Evolutionary conservation across 2,888 invertebrate species (phyloP), one percentile per base, ranked within the genome.

Genomic region (Andrena bucephala): DNA sequence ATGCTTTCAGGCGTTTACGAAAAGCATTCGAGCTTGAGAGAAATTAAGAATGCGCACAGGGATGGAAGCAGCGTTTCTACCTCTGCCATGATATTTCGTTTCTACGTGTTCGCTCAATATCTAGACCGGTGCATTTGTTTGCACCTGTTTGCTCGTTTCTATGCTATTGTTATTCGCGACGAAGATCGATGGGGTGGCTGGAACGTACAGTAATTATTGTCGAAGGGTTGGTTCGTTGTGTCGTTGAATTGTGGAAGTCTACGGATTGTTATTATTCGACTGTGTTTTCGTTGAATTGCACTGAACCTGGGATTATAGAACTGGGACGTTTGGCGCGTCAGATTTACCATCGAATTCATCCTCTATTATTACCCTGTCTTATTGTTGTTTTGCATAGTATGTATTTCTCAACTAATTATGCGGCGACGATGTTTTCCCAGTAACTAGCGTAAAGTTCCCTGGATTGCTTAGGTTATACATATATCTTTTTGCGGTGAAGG

Each of bases 161-260:
- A 31, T 31, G 48, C 68, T 16, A 60, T 60, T 75, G 60, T 75
- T 60, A n/a, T 36, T 36, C 31, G 33, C 48, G 50, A 75, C 60
- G 74, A 75, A 75, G 74, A 75, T 75, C 74, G 74, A 75, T 68
- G 68, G 36, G 24, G n/a, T 5, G 36, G 50, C 50, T 68, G 60
- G 48, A 50, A 5, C 33, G 59, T 50, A 48, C 33, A 75, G 42
- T 42, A 42, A 42, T 42, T 42, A 68, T 68, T 60, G 50, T n/a
- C 0, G 13, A 16, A 20, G 10, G 48, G n/a, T 48, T 27, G 48
- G 16, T 13, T 60, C 50, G 31, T 57, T 36, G 7, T 33, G 60
- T 66, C 50, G 50, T 36, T 59, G 74, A 60, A 48, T 33, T 31
- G 13, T 42, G 20, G 31, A 50, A 60, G 60, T 74, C 59, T 68